A percentile compares a stretch with the other conserved stretches of the same genome.
Conservation (phyloP, 2,113 vertebrate genomes). For the Patagioenas fasciata region DNA sequence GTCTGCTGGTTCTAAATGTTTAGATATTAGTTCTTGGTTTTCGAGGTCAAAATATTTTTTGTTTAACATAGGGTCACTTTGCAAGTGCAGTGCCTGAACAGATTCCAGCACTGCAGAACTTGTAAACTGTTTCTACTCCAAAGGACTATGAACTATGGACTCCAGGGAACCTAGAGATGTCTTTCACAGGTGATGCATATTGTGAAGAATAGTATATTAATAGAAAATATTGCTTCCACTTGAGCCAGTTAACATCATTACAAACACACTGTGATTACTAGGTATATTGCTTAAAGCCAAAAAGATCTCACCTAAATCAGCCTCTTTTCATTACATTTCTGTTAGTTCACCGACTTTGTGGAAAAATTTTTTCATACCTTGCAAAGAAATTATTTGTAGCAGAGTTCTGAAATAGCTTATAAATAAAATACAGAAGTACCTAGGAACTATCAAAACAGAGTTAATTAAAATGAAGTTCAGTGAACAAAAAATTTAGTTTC, state of each 20-base stretch:
- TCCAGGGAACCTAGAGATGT: neutral
- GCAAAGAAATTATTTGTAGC: neutral
- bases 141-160: neutral
- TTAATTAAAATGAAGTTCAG: conserved; percentile 1
- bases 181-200: neutral
- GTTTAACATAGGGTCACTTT: neutral
- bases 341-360: neutral
- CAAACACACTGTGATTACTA: neutral
- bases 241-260: neutral
- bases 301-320: neutral
- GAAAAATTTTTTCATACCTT: neutral
- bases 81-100: neutral
- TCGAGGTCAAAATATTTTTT: neutral
- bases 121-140: neutral
- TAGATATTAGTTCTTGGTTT: neutral
- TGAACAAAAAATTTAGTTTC: neutral
- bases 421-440: neutral
- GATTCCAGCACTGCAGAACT: neutral
- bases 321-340: neutral
- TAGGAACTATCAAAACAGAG: neutral
- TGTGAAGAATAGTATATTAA: neutral
- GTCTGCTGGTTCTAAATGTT: neutral
- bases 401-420: neutral
- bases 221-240: neutral
- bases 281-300: neutral